Conservation (phyloP, 2,113 vertebrate species). For the Chamaea fasciata region DNA sequence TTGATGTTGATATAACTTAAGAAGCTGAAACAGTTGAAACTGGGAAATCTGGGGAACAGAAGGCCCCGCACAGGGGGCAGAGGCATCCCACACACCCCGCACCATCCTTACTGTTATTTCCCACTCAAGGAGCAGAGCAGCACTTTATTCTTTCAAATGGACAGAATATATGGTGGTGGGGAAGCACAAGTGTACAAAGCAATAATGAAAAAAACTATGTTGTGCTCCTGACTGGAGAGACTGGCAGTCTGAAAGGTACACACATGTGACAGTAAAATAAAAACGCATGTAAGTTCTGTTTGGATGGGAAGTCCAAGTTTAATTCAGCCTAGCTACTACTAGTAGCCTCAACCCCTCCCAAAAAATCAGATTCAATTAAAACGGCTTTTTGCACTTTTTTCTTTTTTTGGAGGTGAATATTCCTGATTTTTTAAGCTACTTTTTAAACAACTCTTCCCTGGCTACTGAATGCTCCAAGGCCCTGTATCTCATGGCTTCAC, state of each 20-base stretch:
- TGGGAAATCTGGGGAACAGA: not conserved
- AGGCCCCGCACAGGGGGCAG: rapidly evolving
- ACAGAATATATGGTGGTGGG: not conserved
- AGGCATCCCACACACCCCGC: rapidly evolving
- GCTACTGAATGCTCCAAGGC: not conserved
- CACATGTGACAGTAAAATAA: not conserved
- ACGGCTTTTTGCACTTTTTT: not conserved
- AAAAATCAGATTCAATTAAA: not conserved
- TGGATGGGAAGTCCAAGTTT: not conserved
- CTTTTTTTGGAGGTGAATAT: not conserved
- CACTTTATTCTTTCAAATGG: not conserved
- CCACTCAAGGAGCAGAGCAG: not conserved
- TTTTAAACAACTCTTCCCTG: not conserved
- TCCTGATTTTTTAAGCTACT: not conserved
- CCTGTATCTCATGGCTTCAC: not conserved
- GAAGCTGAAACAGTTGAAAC: not conserved
- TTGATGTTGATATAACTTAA: constrained; percentile 25
- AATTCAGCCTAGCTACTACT: not conserved
- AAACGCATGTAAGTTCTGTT: not conserved
- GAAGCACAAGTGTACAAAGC: not conserved
- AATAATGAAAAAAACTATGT: not conserved
- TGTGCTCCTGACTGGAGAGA: not conserved
- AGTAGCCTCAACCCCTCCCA: not conserved
- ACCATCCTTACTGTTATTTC: not conserved
- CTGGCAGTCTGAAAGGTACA: not conserved